Evolutionary conservation across 1,140 invertebrate genomes (phyloP), one percentile per base, ranked within the genome.

Genomic region (Zaprionus kolodkinae): DNA sequence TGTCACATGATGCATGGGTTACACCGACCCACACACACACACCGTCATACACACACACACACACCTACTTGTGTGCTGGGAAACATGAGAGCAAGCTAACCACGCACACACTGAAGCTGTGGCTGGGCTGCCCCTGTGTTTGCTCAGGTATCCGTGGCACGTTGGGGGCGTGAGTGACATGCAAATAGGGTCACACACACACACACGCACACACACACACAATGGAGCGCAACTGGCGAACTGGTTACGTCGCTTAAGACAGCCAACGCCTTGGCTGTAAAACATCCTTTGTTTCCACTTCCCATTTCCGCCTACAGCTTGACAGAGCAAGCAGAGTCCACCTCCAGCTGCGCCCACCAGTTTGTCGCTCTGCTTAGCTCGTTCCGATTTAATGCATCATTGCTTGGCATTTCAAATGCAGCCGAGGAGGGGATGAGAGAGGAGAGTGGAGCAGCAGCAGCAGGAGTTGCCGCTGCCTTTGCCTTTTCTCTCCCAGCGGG

Each of bases 371-470:
- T 50, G 68, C 48, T 48, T 52, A 55, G 70, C 64, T 59, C 60
- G 66, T 81, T 85, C 76, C 81, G 85, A 89, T 85, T 89, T 81
- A 85, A 89, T 85, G 85, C 85, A 78, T 76, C 81, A 89, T 85
- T 89, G 83, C 69, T 63, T 76, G 55, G 74, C 78, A 88, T 79
- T 81, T 84, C 68, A 81, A 72, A 84, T 87, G 83, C 83, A 82
- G 54, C 40, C 27, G 0, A 6, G 48, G 27, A 45, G 30, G 40
- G 40, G 45, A 6, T 30, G 7, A 71, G 70, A 63, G 57, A 6
- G 36, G 1, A 11, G 12, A n/a, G 38, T 2, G 13, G 13, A n/a
- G 40, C 12, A 13, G 5, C 4, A n/a, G 36, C 11, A 13, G 38
- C 12, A 3, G 36, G 4, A 13, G 36, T 21, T 21, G 21, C 0